Conservation (phyloP, 2,888 invertebrate genomes). For the Arrhopalites spinosus region DNA sequence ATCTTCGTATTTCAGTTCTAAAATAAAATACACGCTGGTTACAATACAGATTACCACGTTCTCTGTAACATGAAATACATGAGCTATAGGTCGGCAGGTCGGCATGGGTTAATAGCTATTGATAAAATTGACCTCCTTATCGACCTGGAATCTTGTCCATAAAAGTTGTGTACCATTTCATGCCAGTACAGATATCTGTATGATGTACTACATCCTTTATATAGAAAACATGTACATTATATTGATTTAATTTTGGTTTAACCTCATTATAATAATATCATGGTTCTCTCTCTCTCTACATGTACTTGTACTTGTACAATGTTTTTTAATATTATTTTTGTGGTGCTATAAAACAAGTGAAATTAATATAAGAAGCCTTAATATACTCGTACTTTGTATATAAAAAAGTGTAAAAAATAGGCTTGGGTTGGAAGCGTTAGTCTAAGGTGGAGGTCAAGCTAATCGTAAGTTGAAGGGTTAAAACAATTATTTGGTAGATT, state of each 20-base stretch:
- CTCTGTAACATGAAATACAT: neutral
- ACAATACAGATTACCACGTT: neutral
- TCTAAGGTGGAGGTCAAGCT: slow-evolving; percentile 25
- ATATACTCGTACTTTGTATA: too few relatives aligned
- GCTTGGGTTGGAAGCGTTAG: slow-evolving; percentile 14
- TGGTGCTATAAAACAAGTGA: slow-evolving; percentile 14
- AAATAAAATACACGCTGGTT: too few relatives aligned
- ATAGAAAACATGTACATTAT: neutral
- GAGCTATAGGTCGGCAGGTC: neutral
- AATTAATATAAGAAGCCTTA: slow-evolving; percentile 8
- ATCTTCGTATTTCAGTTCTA: too few relatives aligned
- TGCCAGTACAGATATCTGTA: too few relatives aligned
- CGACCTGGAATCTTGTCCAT: too few relatives aligned
- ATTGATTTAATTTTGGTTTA: slow-evolving; percentile 2
- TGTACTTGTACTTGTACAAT: too few relatives aligned
- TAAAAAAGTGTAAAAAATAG: slow-evolving; percentile 23
- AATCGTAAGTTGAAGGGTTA: slow-evolving; percentile 27
- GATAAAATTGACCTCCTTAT: too few relatives aligned
- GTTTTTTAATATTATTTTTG: neutral
- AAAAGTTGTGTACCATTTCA: neutral
- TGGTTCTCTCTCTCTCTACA: too few relatives aligned
- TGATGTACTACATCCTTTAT: neutral
- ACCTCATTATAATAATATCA: neutral
- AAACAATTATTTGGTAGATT: slow-evolving; percentile 19
- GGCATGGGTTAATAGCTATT: too few relatives aligned